Base-by-base conservation (phyloP, 1,140 invertebrate genomes). In the Steinernema khuongi region DNA sequence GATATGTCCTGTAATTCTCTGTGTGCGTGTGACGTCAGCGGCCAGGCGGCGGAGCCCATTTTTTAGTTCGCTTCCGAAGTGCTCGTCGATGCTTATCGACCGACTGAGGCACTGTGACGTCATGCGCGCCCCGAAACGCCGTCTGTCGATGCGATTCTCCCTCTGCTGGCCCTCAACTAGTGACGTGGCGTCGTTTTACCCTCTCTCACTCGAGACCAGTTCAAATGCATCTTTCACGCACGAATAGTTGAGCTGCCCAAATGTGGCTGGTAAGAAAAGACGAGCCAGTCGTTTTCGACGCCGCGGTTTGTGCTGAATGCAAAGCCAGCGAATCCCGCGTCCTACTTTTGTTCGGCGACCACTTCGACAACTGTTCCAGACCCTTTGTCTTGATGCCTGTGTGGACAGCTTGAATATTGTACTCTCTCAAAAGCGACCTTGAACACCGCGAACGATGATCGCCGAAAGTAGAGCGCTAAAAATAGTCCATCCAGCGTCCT, bases 31-130 rank as follows among this genome's bases (percentile, higher is more conserved):
- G 50, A 60, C 50, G 50, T 60, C 50, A 60, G 26, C 4, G 4
- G 50, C 11, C 22, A 26, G 26, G 50, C 50, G 50, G 7, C 22
- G 26, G 19, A 22, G 26, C 50, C 50, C 22, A 60, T 26, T 60
- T 60, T 60, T 22, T 22, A 17, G 11, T 26, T 11, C 22, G 4
- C 50, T 60, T 60, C 26, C 50, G 50, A 60, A n/a, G 50, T 60
- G 50, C 26, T 60, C 22, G 50, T 60, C 50, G 50, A 60, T 60
- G 22, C 50, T 22, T 60, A 60, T 60, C 50, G 50, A 60, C 11
- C 50, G 7, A 4, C 7, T 14, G 50, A 41, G n/a, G n/a, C 7
- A 41, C 50, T 26, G 22, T 60, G 50, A 60, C 50, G 50, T 60
- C 14, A 60, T 60, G 50, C 50, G 50, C 22, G 4, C 11, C n/a